Conservation (phyloP, 2,888 invertebrate genomes). For the Artemia sp. region DNA sequence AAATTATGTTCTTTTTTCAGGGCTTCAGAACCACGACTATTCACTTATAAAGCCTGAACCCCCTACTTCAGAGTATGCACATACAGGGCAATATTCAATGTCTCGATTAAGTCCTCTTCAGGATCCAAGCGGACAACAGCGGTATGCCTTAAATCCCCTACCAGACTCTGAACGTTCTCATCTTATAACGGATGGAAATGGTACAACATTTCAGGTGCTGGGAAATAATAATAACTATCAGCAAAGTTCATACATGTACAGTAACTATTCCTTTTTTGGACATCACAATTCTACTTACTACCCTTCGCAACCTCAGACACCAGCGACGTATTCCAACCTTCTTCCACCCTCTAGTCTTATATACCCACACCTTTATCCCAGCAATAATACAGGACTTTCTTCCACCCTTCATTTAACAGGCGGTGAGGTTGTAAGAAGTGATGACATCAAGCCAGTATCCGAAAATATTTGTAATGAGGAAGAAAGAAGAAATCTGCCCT, state of each 20-base stretch:
- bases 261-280: slow-evolving; percentile 5
- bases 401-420: not conserved
- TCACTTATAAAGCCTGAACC: slow-evolving; percentile 9
- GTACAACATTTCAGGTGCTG: slow-evolving; percentile 8
- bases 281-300: slow-evolving; percentile 8
- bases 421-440: not conserved
- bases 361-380: slow-evolving; percentile 7
- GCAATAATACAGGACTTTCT: not conserved
- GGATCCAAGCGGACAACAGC: slow-evolving; percentile 13
- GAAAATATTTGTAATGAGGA: slow-evolving; percentile 6
- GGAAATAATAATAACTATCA: slow-evolving; percentile 14
- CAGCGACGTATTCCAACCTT: not conserved
- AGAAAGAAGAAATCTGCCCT: not conserved
- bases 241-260: slow-evolving; percentile 6
- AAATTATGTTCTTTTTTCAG: not conserved
- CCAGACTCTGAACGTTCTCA: not conserved
- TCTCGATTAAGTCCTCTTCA: not conserved
- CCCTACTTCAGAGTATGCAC: not conserved
- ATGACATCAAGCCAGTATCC: not conserved
- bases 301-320: not conserved
- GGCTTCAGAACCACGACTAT: slow-evolving; percentile 12
- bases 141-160: not conserved
- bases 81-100: not conserved
- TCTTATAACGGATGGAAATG: not conserved
- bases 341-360: slow-evolving; percentile 11